Evolutionary conservation across 2,797 vertebrate species (phyloP).

Genomic region (Kryptopterus vitreolus): DNA sequence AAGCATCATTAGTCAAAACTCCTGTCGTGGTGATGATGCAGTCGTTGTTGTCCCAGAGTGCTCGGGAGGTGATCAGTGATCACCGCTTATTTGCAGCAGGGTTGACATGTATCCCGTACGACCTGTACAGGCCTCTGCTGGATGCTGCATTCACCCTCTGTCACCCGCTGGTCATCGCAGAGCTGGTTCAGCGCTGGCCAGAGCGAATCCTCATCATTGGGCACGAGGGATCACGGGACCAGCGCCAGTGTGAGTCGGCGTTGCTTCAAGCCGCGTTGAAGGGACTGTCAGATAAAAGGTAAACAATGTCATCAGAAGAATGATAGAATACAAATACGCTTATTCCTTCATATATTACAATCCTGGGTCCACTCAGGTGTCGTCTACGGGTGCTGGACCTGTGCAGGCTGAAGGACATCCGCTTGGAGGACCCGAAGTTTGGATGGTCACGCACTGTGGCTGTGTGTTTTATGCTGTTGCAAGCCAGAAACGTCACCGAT

Average conservation of each 20-base stretch:
- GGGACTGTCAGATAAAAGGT: slow-evolving; percentile 75
- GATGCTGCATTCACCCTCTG: slow-evolving; percentile 79
- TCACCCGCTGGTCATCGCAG: slow-evolving; percentile 76
- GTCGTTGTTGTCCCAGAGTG: slow-evolving; percentile 80
- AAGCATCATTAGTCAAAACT: neutral
- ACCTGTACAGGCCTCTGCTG: slow-evolving; percentile 83
- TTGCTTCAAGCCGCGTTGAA: slow-evolving; percentile 81
- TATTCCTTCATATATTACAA: neutral
- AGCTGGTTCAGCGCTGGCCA: slow-evolving; percentile 84
- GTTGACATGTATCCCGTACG: slow-evolving; percentile 77
- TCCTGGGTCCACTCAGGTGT: slow-evolving; percentile 65
- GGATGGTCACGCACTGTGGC: slow-evolving; percentile 87
- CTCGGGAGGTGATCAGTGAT: slow-evolving; percentile 80
- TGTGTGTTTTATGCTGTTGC: slow-evolving; percentile 81
- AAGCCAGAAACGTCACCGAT: slow-evolving; percentile 60
- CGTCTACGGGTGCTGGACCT: slow-evolving; percentile 81
- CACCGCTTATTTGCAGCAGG: slow-evolving; percentile 74
- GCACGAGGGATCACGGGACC: slow-evolving; percentile 63
- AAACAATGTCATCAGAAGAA: too few species aligned
- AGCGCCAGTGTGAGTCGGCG: slow-evolving; percentile 81
- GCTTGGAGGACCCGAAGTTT: slow-evolving; percentile 78
- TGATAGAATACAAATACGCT: too few species aligned
- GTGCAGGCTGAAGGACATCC: slow-evolving; percentile 78
- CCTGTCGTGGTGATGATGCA: slow-evolving; percentile 60
- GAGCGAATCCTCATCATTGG: slow-evolving; percentile 78